These are phyloP conservation scores for Chironomus tentans DNA, from an alignment of 2,888 invertebrate genomes.

Conservation along the genomic window DNA sequence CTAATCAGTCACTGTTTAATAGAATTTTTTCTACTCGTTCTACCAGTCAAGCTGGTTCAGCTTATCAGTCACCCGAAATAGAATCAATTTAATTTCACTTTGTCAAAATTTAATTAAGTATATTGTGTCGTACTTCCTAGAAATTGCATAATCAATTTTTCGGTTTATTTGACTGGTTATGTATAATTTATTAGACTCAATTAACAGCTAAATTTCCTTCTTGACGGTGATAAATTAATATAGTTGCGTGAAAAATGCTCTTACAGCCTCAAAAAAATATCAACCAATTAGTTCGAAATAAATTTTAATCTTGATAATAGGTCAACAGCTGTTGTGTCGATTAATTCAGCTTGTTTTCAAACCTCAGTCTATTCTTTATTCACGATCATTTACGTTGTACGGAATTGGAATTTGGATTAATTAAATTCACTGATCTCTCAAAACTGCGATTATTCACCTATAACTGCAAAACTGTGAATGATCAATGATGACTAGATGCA, in stretches of 20 bases:
- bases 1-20: neutral
- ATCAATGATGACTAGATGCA: too few species aligned
- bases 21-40: neutral
- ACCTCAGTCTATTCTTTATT: too few species aligned
- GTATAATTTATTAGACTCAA: neutral
- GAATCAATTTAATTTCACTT: neutral
- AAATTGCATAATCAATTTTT: neutral
- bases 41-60: neutral
- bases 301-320: neutral
- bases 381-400: too few species aligned
- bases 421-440: too few species aligned
- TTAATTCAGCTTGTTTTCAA: neutral
- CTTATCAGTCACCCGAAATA: neutral
- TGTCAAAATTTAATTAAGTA: neutral
- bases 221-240: neutral
- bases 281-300: neutral
- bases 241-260: neutral
- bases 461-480: too few species aligned
- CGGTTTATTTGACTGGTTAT: neutral
- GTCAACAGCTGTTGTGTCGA: neutral
- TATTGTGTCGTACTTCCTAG: neutral
- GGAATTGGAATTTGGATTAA: too few species aligned
- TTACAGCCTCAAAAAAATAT: neutral
- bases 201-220: neutral
- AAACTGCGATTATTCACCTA: too few species aligned